These are phyloP conservation scores for Eupithecia subumbrata DNA, from an alignment of 2,888 invertebrate genomes.

Conservation along the genomic window DNA sequence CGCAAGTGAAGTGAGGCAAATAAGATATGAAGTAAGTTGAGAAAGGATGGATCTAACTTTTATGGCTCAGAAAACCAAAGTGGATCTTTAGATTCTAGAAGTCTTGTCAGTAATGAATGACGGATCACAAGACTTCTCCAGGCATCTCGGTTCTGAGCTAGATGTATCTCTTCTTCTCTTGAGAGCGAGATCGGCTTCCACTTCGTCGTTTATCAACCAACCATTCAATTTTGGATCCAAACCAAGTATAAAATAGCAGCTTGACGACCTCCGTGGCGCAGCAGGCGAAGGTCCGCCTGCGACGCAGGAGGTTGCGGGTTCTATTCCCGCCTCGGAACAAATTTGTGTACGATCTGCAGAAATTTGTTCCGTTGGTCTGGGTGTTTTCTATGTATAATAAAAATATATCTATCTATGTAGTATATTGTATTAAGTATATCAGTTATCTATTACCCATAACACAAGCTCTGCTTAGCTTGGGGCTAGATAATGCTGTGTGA, in stretches of 20 bases:
- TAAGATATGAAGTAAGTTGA: not conserved
- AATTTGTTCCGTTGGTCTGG: too few relatives aligned
- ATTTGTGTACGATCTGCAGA: too few relatives aligned
- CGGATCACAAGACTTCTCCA: not conserved
- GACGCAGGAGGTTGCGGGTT: too few relatives aligned
- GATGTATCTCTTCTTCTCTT: not conserved
- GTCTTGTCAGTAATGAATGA: not conserved
- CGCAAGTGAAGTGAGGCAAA: not conserved
- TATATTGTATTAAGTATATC: too few relatives aligned
- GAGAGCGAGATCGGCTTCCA: not conserved
- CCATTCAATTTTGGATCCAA: not conserved
- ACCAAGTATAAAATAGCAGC: not conserved
- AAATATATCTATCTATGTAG: too few relatives aligned
- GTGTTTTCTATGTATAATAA: too few relatives aligned
- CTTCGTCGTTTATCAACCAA: not conserved
- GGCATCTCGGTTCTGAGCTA: not conserved
- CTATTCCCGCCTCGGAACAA: too few relatives aligned
- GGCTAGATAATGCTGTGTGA: too few relatives aligned
- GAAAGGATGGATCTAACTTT: not conserved
- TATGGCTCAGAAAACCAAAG: not conserved
- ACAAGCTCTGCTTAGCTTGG: too few relatives aligned
- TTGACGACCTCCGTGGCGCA: too few relatives aligned
- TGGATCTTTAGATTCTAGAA: not conserved
- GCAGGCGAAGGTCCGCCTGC: too few relatives aligned
- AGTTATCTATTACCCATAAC: too few relatives aligned